A percentile compares a stretch with the other conserved stretches of the same genome.
Evolutionary conservation across 92 coral and sea anemone genomes (phyloP).

Genomic region (Galaxea fascicularis): DNA sequence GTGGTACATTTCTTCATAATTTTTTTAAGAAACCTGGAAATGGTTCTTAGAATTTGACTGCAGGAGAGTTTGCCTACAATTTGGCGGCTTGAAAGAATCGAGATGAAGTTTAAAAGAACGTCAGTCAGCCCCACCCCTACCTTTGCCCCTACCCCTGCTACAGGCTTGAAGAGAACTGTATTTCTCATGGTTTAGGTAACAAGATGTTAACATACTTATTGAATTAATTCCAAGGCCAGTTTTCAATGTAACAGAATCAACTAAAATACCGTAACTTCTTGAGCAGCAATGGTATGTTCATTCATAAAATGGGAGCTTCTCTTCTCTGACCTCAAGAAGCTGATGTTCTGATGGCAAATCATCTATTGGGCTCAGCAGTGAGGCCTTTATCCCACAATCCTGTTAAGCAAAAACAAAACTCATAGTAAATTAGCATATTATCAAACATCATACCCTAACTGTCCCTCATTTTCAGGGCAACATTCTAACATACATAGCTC

Average conservation of each 20-base stretch:
- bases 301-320: neutral
- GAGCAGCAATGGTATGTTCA: too few relatives aligned
- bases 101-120: too few relatives aligned
- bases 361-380: slow-evolving; percentile 38
- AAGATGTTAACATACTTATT: neutral
- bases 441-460: neutral
- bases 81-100: too few relatives aligned
- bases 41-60: too few relatives aligned
- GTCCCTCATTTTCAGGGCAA: neutral
- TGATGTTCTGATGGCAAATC: neutral
- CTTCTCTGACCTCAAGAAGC: slow-evolving; percentile 25
- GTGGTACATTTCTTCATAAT: too few relatives aligned
- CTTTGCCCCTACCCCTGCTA: too few relatives aligned
- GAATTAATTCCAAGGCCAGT: neutral
- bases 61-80: too few relatives aligned
- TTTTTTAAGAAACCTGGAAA: too few relatives aligned
- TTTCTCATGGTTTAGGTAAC: neutral
- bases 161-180: too few relatives aligned
- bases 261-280: neutral
- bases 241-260: neutral
- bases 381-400: slow-evolving; percentile 34
- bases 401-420: neutral
- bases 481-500: neutral
- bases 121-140: too few relatives aligned
- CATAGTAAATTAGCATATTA: neutral